Base-by-base conservation (phyloP, 2,888 invertebrate species). In the Brachylomia viminalis region DNA sequence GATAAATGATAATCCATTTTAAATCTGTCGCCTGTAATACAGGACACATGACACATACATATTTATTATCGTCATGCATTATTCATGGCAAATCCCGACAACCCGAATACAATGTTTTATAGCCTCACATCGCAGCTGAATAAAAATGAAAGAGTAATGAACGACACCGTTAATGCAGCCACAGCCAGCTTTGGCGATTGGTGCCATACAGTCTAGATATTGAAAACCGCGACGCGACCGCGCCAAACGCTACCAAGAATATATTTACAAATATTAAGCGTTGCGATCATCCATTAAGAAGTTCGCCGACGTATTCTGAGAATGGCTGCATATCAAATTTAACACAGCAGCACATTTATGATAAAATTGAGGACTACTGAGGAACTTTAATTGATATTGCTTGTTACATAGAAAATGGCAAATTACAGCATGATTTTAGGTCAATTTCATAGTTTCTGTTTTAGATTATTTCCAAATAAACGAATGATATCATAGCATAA, bases 201-300 rank as follows among this genome's bases (percentile, higher is more conserved):
- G 86, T 83, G 87, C 86, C 88, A 83, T 47, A 75, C 79, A 76
- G 89, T 88, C 89, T 87, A 54, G 70, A 67, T 23, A 56, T 61
- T 79, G 33, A 47, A 64, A 80, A 79, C 70, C 66, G 72, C 59
- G 30, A 66, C 69, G 87, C 67, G 70, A 67, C 64, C 79, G 83
- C 80, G 30, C 77, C 66, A 47, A 71, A n/a, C 56, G 65, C 67
- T 72, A 33, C 58, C 33, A 61, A 49, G 75, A 75, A 80, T 89
- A 77, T 83, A 78, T 86, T 89, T 79, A 68, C 78, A 86, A 81
- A 65, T 71, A 84, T 67, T 82, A 79, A 81, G 66, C 75, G 80
- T 78, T 92, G 92, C 92, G 89, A 90, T 92, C 92, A 92, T 90
- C 88, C 72, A 68, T 84, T 79, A 66, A 73, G 76, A 86, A 78